Evolutionary conservation across 2,113 vertebrate genomes (phyloP).

Genomic region (Mandrillus leucophaeus): DNA sequence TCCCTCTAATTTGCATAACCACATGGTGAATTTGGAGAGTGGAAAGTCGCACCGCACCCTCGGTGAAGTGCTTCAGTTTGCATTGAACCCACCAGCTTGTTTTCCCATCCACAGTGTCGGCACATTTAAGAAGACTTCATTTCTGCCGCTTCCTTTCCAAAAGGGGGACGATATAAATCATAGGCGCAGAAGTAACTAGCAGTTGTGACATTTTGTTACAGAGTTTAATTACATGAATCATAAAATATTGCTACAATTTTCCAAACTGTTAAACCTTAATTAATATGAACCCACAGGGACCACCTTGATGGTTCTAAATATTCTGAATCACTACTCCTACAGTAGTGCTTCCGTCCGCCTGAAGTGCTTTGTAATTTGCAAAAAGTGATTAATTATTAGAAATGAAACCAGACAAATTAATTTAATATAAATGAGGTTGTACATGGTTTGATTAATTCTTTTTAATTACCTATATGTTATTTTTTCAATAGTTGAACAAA

Average conservation of each 20-base stretch:
- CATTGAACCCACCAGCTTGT: slow-evolving; percentile 68
- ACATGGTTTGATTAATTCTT: slow-evolving; percentile 96
- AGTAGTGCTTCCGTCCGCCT: slow-evolving; percentile 76
- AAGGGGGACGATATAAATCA: slow-evolving; percentile 86
- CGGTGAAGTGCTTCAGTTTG: slow-evolving; percentile 69
- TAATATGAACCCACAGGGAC: slow-evolving; percentile 89
- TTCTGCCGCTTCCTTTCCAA: slow-evolving; percentile 83
- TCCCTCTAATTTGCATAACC: slow-evolving; percentile 75
- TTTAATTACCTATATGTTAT: slow-evolving; percentile 98
- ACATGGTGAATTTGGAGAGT: slow-evolving; percentile 70
- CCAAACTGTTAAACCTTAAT: slow-evolving; percentile 90
- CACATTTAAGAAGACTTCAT: slow-evolving; percentile 83
- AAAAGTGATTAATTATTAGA: slow-evolving; percentile 89
- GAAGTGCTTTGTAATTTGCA: slow-evolving; percentile 85
- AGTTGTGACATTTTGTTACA: slow-evolving; percentile 88
- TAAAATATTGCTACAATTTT: slow-evolving; percentile 91
- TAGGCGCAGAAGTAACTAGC: slow-evolving; percentile 84
- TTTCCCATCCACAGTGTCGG: slow-evolving; percentile 73
- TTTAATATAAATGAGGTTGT: slow-evolving; percentile 97
- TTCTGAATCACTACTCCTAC: slow-evolving; percentile 80
- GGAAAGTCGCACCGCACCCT: slow-evolving; percentile 59
- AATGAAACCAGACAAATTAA: slow-evolving; percentile 95
- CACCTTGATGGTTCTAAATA: slow-evolving; percentile 87
- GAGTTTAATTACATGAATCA: slow-evolving; percentile 91
- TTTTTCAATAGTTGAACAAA: slow-evolving; percentile 94